Percentiles rank a stretch among this genome's conserved stretches.
These are phyloP conservation scores for Thermophis baileyi DNA, from an alignment of 2,113 vertebrate genomes.

Conservation along the genomic window DNA sequence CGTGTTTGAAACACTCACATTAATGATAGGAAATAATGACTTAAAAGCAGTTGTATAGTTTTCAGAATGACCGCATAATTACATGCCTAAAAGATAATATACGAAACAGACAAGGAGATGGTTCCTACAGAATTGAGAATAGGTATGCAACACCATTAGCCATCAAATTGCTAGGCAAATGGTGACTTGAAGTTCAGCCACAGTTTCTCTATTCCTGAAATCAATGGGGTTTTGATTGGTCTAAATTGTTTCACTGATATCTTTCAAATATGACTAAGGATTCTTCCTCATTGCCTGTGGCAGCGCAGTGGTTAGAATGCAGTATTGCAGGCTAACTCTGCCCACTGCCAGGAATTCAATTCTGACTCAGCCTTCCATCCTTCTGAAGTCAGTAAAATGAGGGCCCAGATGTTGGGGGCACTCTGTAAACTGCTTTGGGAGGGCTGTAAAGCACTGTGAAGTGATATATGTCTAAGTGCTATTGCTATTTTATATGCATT, in stretches of 20 bases:
- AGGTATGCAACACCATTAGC: not conserved
- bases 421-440: not conserved
- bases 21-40: not conserved
- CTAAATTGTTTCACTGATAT: not conserved
- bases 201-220: not conserved
- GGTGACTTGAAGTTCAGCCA: not conserved
- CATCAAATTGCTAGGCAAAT: not conserved
- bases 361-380: not conserved
- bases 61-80: not conserved
- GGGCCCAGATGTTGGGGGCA: not conserved
- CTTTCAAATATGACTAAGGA: not conserved
- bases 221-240: not conserved
- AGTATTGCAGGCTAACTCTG: not conserved
- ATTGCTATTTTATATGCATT: not conserved
- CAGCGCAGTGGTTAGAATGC: not conserved
- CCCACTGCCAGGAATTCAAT: not conserved
- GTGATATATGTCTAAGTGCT: not conserved
- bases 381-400: not conserved
- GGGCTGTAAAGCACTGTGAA: not conserved
- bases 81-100: not conserved
- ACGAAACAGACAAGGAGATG: not conserved
- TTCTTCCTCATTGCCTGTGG: not conserved
- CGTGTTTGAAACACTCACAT: not conserved
- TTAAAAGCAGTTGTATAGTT: not conserved
- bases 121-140: not conserved